Base-by-base conservation (phyloP, 2,113 vertebrate species). In the Trematomus loennbergii region DNA sequence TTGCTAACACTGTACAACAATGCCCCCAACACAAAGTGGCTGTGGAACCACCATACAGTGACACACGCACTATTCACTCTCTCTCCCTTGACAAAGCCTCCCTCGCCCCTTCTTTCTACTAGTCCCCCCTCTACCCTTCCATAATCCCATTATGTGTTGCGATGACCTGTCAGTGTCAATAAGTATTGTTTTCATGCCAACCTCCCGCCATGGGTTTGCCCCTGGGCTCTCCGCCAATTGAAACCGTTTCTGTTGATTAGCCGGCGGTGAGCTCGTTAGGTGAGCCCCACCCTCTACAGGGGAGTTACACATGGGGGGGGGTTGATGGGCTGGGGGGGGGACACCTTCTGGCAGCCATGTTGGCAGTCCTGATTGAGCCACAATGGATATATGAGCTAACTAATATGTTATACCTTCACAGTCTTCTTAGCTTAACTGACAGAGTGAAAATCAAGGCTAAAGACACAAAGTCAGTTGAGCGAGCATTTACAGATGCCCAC, bases 91-190 rank as follows among this genome's bases (percentile, higher is more conserved):
- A 66, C 48, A 61, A 15, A 50, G 40, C 72, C 72, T 50, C 55
- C 43, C 72, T 50, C 55, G 33, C 72, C 45, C 55, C 43, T 68
- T 50, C 55, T 48, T 68, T 50, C 55, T 48, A 40, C 36, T 8
- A 40, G 36, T 40, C 36, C 72, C 45, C 55, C 43, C 72, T 50
- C 55, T 48, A 69, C 46, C 18, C 22, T 64, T 48, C 36, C 16
- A 43, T 90, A 90, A 92, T 92, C 91, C 85, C 80, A 85, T 91
- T 91, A 90, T 84, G 87, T 87, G 84, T 76, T 62, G 78, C 83
- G 84, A 81, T 50, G 74, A 83, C 77, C 85, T 81, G 89, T 84
- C 89, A 72, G 68, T 87, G 80, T 85, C 89, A 84, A 84, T 92
- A 80, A 67, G 81, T 60, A 67, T 75, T 79, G 83, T 88, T 78